Evolutionary conservation across 1,140 invertebrate species (phyloP).

Genomic region (Stegodyphus mimosarum): DNA sequence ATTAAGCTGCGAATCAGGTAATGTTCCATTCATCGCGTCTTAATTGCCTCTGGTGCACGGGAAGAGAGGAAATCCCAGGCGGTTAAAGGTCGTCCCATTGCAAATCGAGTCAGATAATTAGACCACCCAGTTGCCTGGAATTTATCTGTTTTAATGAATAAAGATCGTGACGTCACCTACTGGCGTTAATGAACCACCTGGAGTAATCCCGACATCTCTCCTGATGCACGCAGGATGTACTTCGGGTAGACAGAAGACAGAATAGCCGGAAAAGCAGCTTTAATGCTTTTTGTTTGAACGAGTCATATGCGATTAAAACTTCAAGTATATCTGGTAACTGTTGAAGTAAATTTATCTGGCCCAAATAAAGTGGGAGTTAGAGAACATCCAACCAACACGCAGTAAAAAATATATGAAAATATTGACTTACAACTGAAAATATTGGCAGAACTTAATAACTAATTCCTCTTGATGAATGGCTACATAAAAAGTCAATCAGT

Average conservation of each 20-base stretch:
- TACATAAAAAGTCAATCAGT: no score
- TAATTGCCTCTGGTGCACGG: constrained; percentile 14
- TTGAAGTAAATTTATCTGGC: no score
- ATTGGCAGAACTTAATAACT: no score
- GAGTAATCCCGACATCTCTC: neutral
- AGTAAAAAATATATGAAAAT: no score
- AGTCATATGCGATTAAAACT: no score
- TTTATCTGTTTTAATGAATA: constrained; percentile 19
- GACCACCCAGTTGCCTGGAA: constrained; percentile 47
- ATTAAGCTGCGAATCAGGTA: neutral
- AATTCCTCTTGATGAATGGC: no score
- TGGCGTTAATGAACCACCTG: constrained; percentile 34
- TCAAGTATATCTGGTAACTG: no score
- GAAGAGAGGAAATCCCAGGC: constrained; percentile 17
- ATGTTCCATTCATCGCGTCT: constrained; percentile 19
- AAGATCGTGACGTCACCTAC: constrained; percentile 11
- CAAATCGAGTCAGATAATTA: constrained; percentile 23
- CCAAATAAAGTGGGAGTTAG: no score
- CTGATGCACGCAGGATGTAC: neutral
- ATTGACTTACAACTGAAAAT: no score
- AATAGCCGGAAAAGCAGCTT: neutral
- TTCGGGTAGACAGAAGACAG: no score
- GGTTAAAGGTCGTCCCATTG: constrained; percentile 21
- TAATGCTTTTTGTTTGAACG: no score
- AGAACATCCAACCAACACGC: no score